These are phyloP conservation scores for Apotomis betuletana DNA, from an alignment of 2,888 invertebrate species.

Conservation along the genomic window DNA sequence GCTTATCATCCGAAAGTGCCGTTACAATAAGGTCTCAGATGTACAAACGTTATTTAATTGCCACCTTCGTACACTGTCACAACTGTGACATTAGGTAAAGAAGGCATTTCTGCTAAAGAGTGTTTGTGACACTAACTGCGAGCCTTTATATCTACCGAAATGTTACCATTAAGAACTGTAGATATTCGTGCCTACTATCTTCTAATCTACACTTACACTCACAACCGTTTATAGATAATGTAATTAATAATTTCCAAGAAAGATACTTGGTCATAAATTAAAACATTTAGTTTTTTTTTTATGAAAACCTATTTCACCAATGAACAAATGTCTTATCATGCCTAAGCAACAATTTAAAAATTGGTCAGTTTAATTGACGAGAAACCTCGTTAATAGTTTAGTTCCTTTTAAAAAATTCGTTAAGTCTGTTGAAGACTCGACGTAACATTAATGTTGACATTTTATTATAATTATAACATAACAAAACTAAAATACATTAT, in stretches of 20 bases:
- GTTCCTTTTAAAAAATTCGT: slow-evolving; percentile 43
- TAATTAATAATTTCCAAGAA: slow-evolving; percentile 28
- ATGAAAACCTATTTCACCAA: slow-evolving; percentile 3
- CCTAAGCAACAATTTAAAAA: slow-evolving; percentile 61
- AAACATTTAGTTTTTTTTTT: neutral
- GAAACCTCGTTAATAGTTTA: slow-evolving; percentile 31
- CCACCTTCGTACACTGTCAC: too few relatives aligned
- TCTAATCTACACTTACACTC: slow-evolving; percentile 27
- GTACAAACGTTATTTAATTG: too few relatives aligned
- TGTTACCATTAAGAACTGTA: neutral
- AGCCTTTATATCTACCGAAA: neutral
- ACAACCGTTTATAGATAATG: slow-evolving; percentile 40
- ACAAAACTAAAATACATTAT: neutral
- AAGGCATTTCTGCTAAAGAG: neutral
- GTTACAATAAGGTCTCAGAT: too few relatives aligned
- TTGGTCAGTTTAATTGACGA: slow-evolving; percentile 69
- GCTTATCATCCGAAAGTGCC: too few relatives aligned
- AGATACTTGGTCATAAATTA: slow-evolving; percentile 4
- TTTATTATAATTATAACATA: neutral
- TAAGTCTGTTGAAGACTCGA: slow-evolving; percentile 17
- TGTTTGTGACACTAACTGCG: neutral
- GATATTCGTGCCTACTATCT: slow-evolving; percentile 13
- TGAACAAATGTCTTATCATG: slow-evolving; percentile 36
- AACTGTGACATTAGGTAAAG: neutral
- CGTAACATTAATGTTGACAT: neutral